phyloP scores from a whole-genome alignment of 2,888 invertebrate genomes.

The Rhabditophanes sp. region DNA sequence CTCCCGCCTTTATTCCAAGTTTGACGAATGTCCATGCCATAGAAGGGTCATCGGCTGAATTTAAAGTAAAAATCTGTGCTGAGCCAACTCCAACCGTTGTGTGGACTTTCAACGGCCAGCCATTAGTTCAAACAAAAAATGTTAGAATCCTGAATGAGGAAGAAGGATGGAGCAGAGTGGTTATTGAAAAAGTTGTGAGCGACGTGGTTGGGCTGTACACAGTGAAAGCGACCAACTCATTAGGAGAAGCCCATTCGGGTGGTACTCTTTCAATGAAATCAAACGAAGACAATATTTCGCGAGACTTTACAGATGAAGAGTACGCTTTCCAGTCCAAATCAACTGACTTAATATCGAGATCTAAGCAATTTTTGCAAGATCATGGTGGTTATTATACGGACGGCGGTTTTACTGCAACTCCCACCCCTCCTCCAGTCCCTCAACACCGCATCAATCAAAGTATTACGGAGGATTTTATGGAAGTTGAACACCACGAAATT shows the following conservation, averaged over 20 bases:
- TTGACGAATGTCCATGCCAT: constrained; percentile 29
- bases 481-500: constrained; percentile 9
- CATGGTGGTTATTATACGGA: constrained; percentile 30
- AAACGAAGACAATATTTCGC: constrained; percentile 7
- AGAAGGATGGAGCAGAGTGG: constrained; percentile 33
- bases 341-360: too few relatives aligned
- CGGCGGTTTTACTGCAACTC: constrained; percentile 24
- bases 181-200: constrained; percentile 22
- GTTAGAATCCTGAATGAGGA: constrained; percentile 23
- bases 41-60: constrained; percentile 25
- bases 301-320: too few relatives aligned
- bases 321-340: too few relatives aligned
- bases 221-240: constrained; percentile 70
- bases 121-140: constrained; percentile 7
- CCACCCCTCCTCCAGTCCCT: constrained; percentile 24
- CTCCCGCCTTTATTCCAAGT: constrained; percentile 31
- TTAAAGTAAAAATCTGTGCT: constrained; percentile 29
- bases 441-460: constrained; percentile 8
- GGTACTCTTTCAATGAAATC: constrained; percentile 50
- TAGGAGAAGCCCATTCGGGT: constrained; percentile 74
- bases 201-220: constrained; percentile 63
- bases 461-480: constrained; percentile 10
- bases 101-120: constrained; percentile 34
- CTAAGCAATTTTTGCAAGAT: too few relatives aligned
- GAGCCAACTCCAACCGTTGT: constrained; percentile 33